Evolutionary conservation across 2,888 invertebrate species (phyloP).

Genomic region (Psylliodes chrysocephalus): DNA sequence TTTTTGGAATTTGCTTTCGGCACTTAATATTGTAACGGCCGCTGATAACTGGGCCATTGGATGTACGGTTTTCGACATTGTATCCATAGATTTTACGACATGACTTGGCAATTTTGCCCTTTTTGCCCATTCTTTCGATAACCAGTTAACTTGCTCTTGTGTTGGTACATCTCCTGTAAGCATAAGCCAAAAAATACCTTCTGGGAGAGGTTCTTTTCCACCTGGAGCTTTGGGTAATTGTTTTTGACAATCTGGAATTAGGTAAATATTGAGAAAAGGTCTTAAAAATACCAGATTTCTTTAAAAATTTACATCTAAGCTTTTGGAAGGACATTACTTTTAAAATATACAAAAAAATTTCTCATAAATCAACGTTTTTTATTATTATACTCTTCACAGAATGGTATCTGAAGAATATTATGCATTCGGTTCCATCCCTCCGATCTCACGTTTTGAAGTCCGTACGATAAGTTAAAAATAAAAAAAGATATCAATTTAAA

Average conservation of each 20-base stretch:
- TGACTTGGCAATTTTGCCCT: constrained; percentile 90
- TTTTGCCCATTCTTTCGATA: constrained; percentile 84
- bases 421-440: no score
- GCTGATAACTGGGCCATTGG: constrained; percentile 95
- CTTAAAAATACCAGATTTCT: no score
- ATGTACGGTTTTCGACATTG: constrained; percentile 88
- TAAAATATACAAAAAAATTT: no score
- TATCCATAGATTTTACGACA: constrained; percentile 89
- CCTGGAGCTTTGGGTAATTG: constrained; percentile 79
- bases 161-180: constrained; percentile 88
- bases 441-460: no score
- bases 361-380: no score
- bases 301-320: no score
- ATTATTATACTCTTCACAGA: no score
- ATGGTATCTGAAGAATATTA: no score
- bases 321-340: no score
- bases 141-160: constrained; percentile 75
- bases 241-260: constrained; percentile 61
- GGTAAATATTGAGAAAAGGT: no score
- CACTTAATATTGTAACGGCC: constrained; percentile 90
- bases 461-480: no score
- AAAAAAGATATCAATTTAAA: no score
- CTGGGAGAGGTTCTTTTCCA: constrained; percentile 86
- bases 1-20: constrained; percentile 89
- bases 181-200: constrained; percentile 91